A percentile compares a stretch with the other conserved stretches of the same genome.
Conservation (phyloP, 2,113 vertebrate genomes). For the Morone chrysops region DNA sequence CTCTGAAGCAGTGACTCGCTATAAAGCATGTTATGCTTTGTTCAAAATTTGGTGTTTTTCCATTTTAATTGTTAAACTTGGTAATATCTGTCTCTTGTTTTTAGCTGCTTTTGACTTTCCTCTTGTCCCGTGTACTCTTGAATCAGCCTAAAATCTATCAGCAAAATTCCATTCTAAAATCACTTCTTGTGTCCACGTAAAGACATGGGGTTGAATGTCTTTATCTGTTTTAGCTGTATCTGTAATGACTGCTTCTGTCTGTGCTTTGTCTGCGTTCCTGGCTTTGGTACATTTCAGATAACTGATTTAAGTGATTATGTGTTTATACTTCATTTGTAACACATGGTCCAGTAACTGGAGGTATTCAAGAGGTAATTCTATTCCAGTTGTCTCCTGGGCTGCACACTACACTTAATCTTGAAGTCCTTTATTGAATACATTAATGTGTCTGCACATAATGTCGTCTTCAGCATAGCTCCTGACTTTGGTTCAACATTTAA, state of each 20-base stretch:
- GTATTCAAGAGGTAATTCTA: background rate
- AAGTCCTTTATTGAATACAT: background rate
- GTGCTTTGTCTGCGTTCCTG: background rate
- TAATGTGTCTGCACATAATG: background rate
- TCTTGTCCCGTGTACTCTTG: background rate
- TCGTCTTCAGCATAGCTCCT: background rate
- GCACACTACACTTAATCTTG: background rate
- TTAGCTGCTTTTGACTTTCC: background rate
- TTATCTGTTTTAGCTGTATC: background rate
- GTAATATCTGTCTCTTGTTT: background rate
- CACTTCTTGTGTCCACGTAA: background rate
- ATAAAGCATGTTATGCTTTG: constrained; percentile 28
- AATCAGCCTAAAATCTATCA: background rate
- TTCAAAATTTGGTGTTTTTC: background rate
- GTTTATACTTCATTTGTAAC: background rate
- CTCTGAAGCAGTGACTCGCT: background rate
- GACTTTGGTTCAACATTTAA: background rate
- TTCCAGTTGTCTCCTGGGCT: background rate
- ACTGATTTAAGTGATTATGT: background rate
- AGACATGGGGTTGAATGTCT: background rate
- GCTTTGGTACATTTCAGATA: background rate
- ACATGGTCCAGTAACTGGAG: background rate
- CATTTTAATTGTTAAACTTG: constrained; percentile 15
- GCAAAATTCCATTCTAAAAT: background rate
- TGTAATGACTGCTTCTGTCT: background rate